These are phyloP conservation scores for Trissonchulus latispiculum DNA, from an alignment of 2,888 invertebrate genomes.

Conservation along the genomic window DNA sequence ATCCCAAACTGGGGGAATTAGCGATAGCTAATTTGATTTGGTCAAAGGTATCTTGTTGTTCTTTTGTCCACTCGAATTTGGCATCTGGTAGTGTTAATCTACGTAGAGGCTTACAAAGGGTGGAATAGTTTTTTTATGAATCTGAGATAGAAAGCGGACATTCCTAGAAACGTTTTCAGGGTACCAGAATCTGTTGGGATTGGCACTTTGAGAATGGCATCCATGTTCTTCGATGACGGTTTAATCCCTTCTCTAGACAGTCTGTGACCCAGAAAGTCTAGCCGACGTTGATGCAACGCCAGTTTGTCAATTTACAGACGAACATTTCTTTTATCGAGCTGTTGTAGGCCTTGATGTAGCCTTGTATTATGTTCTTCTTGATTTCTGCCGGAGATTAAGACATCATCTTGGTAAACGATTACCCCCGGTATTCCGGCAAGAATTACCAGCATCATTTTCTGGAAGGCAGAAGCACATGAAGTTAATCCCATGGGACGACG, in stretches of 20 bases:
- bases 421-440: neutral
- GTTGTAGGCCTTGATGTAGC: neutral
- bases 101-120: neutral
- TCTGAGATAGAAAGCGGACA: neutral
- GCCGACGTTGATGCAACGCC: neutral
- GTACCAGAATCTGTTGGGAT: neutral
- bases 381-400: neutral
- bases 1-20: neutral
- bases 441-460: neutral
- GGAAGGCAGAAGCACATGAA: neutral
- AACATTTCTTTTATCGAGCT: neutral
- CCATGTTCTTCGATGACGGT: neutral
- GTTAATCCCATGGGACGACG: neutral
- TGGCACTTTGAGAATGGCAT: neutral
- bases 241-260: neutral
- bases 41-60: neutral
- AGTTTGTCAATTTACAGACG: neutral
- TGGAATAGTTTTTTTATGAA: neutral
- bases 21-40: neutral
- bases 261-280: neutral
- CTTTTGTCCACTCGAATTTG: neutral
- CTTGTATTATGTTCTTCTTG: neutral
- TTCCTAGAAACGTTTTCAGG: neutral
- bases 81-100: neutral
- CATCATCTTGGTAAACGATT: neutral